These are phyloP conservation scores for Platycercus adscitus DNA, from an alignment of 2,113 vertebrate genomes.

Conservation along the genomic window DNA sequence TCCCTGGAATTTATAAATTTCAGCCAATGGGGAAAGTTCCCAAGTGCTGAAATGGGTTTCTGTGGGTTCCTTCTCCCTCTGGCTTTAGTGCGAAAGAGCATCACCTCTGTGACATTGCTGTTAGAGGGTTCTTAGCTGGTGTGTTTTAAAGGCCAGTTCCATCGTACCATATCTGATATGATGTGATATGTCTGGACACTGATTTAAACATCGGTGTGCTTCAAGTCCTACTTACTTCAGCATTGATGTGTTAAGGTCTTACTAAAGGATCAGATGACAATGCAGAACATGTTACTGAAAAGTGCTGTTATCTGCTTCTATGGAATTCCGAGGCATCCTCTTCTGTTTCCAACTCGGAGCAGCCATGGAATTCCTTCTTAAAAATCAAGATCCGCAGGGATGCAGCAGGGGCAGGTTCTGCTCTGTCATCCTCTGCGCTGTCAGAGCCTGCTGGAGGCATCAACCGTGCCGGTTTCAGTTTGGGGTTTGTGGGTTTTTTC, in stretches of 20 bases:
- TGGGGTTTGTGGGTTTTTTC: background rate
- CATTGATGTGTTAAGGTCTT: rapidly evolving
- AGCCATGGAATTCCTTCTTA: background rate
- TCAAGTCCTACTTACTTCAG: rapidly evolving
- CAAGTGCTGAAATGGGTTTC: background rate
- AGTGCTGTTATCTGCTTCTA: background rate
- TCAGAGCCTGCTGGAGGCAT: background rate
- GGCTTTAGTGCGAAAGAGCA: background rate
- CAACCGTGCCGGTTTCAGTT: background rate
- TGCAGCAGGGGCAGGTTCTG: background rate
- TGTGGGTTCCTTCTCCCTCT: background rate
- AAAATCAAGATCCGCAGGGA: background rate
- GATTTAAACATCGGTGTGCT: background rate
- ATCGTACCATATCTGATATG: background rate
- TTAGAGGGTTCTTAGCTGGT: background rate
- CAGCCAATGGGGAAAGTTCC: background rate
- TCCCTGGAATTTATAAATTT: background rate
- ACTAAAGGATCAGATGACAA: background rate
- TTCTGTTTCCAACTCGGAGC: rapidly evolving
- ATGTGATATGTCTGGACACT: background rate
- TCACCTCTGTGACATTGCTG: background rate
- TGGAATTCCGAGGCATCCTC: background rate
- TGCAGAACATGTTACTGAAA: background rate
- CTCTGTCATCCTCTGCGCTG: rapidly evolving
- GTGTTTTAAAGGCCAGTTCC: background rate